phyloP scores from a whole-genome alignment of 2,113 vertebrate genomes.

The Hippocampus mohnikei region DNA sequence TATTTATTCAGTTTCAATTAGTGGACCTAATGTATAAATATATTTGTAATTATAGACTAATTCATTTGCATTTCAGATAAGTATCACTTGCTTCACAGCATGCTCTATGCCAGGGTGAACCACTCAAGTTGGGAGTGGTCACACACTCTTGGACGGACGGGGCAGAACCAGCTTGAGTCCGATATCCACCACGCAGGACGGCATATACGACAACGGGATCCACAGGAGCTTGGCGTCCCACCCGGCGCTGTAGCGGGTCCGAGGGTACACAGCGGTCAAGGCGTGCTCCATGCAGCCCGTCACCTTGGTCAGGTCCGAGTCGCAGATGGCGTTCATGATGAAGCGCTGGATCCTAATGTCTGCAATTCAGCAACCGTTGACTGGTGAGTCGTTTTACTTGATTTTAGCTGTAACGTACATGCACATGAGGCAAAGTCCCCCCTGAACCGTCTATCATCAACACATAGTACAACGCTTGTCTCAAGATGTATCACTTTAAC shows the following conservation, averaged over 20 bases:
- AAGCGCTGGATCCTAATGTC: slow-evolving; percentile 80
- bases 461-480: background rate
- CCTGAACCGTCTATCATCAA: background rate
- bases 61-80: slow-evolving; percentile 15
- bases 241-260: slow-evolving; percentile 87
- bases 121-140: slow-evolving; percentile 15
- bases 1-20: background rate
- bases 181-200: slow-evolving; percentile 79
- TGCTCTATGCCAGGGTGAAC: background rate
- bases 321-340: slow-evolving; percentile 82
- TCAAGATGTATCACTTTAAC: too few relatives aligned
- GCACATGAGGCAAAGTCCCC: too few relatives aligned
- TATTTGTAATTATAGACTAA: slow-evolving; percentile 8
- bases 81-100: background rate
- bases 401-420: too few relatives aligned
- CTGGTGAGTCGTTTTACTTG: background rate
- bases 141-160: slow-evolving; percentile 74
- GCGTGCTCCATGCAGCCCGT: slow-evolving; percentile 86
- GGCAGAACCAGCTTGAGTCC: slow-evolving; percentile 80
- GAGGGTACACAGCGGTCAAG: slow-evolving; percentile 77
- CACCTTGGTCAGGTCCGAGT: slow-evolving; percentile 85
- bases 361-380: slow-evolving; percentile 32
- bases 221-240: slow-evolving; percentile 94
- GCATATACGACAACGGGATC: slow-evolving; percentile 90
- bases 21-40: slow-evolving; percentile 8